Evolutionary conservation across 2,888 invertebrate genomes (phyloP).

Genomic region (Spialia ferax): DNA sequence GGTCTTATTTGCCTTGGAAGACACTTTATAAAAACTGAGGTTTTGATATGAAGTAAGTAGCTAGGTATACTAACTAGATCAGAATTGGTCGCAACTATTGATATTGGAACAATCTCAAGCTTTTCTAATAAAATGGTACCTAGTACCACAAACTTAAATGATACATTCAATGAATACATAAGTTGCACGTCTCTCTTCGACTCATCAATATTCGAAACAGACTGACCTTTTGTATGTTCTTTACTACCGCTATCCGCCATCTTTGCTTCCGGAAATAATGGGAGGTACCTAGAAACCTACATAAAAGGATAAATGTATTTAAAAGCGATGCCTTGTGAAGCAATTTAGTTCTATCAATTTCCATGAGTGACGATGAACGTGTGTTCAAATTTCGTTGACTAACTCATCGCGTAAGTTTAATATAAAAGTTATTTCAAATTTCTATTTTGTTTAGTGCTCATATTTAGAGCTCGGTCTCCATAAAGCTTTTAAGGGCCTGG

Average conservation of each 20-base stretch:
- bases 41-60: no score
- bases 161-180: background rate
- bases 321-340: background rate
- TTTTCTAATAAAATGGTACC: no score
- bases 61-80: no score
- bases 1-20: no score
- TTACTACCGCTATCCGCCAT: background rate
- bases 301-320: background rate
- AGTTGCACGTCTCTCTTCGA: background rate
- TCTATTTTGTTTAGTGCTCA: no score
- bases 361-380: background rate
- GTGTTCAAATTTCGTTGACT: background rate
- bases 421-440: background rate
- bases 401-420: background rate
- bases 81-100: background rate
- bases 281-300: no score
- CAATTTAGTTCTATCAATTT: background rate
- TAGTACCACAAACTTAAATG: background rate
- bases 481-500: no score
- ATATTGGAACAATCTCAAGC: no score
- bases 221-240: background rate
- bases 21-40: no score
- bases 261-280: conserved; percentile 1
- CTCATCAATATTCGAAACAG: conserved; percentile 5
- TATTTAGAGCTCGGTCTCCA: no score